phyloP scores from a whole-genome alignment of 2,113 vertebrate genomes.

The Labeo catla region DNA sequence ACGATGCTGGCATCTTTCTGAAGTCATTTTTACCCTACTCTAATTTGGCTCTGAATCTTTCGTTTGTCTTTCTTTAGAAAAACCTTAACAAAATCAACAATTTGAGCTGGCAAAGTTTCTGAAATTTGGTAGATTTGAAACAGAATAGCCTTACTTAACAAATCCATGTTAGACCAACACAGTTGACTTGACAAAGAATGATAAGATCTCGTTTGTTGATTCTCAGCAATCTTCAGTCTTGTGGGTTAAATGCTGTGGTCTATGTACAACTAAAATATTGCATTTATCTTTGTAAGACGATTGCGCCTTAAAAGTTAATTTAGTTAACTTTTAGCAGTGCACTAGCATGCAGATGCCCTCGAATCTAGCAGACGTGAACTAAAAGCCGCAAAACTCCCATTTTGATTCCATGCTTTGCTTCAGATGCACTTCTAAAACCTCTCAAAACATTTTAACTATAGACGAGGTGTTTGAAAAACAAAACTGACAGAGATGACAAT shows the following conservation, averaged over 20 bases:
- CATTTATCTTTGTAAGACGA: not conserved
- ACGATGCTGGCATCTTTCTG: too few species aligned
- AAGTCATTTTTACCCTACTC: too few species aligned
- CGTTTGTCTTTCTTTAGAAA: too few species aligned
- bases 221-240: not conserved
- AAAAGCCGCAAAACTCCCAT: slow-evolving; percentile 16
- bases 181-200: too few species aligned
- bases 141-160: too few species aligned
- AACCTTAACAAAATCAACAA: too few species aligned
- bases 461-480: slow-evolving; percentile 40
- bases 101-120: too few species aligned
- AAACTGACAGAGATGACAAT: slow-evolving; percentile 53
- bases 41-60: too few species aligned
- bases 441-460: slow-evolving; percentile 34
- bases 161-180: too few species aligned
- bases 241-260: not conserved
- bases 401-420: slow-evolving; percentile 15
- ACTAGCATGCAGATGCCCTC: not conserved
- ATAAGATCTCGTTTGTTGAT: too few species aligned
- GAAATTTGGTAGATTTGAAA: too few species aligned
- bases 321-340: not conserved
- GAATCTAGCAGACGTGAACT: not conserved
- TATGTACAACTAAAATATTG: not conserved
- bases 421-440: slow-evolving; percentile 12
- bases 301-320: not conserved